phyloP scores from a whole-genome alignment of 2,113 vertebrate genomes.

The Rallus limicola region DNA sequence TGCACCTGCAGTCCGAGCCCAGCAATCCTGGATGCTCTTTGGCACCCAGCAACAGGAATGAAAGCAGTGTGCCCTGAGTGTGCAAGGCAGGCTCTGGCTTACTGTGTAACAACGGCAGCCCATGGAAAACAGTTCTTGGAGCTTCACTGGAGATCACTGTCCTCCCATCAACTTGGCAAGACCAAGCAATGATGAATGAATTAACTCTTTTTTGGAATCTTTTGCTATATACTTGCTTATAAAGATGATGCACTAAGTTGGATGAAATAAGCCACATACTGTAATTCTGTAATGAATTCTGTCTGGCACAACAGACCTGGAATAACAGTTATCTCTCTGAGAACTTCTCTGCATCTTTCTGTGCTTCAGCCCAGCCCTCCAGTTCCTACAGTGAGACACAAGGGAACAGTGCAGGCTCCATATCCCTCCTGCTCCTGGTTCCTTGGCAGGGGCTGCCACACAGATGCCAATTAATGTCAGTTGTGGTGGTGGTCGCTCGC shows the following conservation, averaged over 20 bases:
- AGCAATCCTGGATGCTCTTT: not conserved
- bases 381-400: not conserved
- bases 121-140: not conserved
- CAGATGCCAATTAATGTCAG: not conserved
- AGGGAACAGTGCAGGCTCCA: not conserved
- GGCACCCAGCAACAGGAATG: not conserved
- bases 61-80: not conserved
- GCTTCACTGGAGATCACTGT: not conserved
- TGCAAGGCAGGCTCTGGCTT: not conserved
- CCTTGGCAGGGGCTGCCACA: not conserved
- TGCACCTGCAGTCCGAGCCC: not conserved
- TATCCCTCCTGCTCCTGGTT: not conserved
- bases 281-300: not conserved
- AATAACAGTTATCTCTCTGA: not conserved
- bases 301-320: not conserved
- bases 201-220: not conserved
- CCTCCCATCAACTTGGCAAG: not conserved
- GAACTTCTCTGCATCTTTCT: not conserved
- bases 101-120: rapidly evolving
- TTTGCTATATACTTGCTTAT: not conserved
- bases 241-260: not conserved
- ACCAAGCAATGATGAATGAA: not conserved
- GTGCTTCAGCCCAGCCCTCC: not conserved
- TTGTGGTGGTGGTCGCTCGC: not conserved
- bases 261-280: not conserved